These are phyloP conservation scores for Andinoacara biseriatus DNA, from an alignment of 2,113 vertebrate species.

Conservation along the genomic window DNA sequence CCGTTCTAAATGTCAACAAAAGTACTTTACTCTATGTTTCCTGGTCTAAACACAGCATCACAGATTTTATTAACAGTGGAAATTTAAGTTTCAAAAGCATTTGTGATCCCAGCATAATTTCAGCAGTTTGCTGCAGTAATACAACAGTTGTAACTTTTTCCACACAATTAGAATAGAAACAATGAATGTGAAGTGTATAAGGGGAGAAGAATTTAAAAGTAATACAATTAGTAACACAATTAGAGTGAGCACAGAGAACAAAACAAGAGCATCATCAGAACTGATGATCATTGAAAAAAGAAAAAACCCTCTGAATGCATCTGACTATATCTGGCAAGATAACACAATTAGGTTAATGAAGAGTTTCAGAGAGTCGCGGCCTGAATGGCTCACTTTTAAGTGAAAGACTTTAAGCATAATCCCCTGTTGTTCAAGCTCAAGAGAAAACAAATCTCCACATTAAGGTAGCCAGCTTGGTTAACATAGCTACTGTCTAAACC, in stretches of 20 bases:
- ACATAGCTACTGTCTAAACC: slow-evolving; percentile 18
- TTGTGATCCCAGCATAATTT: slow-evolving; percentile 25
- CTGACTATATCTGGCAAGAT: neutral
- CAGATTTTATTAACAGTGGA: slow-evolving; percentile 28
- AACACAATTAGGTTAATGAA: neutral
- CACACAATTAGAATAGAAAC: slow-evolving; percentile 42
- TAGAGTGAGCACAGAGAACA: slow-evolving; percentile 21
- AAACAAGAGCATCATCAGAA: slow-evolving; percentile 26
- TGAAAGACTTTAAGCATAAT: neutral
- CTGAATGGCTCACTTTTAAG: slow-evolving; percentile 6
- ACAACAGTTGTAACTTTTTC: slow-evolving; percentile 34
- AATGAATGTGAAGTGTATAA: slow-evolving; percentile 14
- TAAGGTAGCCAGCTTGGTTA: neutral
- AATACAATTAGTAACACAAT: slow-evolving; percentile 50
- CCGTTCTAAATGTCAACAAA: slow-evolving; percentile 3
- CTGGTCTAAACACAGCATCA: neutral
- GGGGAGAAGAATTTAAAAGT: slow-evolving; percentile 47
- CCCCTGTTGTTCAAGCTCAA: slow-evolving; percentile 6
- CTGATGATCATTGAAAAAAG: neutral
- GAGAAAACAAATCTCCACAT: neutral
- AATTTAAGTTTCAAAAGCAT: slow-evolving; percentile 46
- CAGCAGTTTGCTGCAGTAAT: slow-evolving; percentile 40
- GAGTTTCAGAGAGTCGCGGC: neutral
- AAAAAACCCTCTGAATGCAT: neutral
- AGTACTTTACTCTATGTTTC: neutral